Conservation (phyloP, 1,140 invertebrate species). For the Eciton burchellii region DNA sequence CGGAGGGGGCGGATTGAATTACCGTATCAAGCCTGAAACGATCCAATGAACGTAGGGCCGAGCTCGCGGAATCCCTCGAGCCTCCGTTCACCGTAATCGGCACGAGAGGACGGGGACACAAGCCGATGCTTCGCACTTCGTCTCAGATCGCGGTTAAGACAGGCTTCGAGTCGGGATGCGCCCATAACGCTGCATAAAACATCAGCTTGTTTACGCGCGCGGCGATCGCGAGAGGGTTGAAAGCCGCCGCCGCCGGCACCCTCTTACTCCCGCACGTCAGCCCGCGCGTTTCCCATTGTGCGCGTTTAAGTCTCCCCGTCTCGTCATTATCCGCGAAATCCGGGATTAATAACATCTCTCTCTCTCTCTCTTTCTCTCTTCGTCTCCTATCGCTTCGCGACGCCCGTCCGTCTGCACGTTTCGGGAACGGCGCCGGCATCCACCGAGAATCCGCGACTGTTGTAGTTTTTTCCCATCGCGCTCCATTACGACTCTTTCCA, state of each 20-base stretch:
- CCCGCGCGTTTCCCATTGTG: slow-evolving; percentile 25
- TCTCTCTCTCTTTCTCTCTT: slow-evolving; percentile 25
- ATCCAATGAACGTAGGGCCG: background rate
- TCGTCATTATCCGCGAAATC: slow-evolving; percentile 33
- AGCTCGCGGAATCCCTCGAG: slow-evolving; percentile 11
- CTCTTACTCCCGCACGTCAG: slow-evolving; percentile 51
- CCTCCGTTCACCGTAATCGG: background rate
- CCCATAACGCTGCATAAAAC: slow-evolving; percentile 43
- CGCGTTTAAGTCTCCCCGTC: slow-evolving; percentile 31
- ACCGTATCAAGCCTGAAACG: background rate
- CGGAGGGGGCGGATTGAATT: background rate
- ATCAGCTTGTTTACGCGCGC: slow-evolving; percentile 51
- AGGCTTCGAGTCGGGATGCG: slow-evolving; percentile 21
- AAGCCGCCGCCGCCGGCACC: slow-evolving; percentile 40
- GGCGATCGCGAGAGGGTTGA: slow-evolving; percentile 17
- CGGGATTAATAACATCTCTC: slow-evolving; percentile 37
- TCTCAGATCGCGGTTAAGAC: background rate
- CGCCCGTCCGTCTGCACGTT: slow-evolving; percentile 12
- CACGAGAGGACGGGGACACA: background rate
- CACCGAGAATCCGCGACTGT: slow-evolving; percentile 7
- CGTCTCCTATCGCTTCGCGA: background rate
- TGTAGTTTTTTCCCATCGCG: slow-evolving; percentile 44
- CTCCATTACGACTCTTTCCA: slow-evolving; percentile 39
- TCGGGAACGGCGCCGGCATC: slow-evolving; percentile 33
- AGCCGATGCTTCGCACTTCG: slow-evolving; percentile 14